Evolutionary conservation across 2,797 vertebrate species (phyloP), one percentile per base, ranked within the genome.

Genomic region (Phylloscopus collybita): DNA sequence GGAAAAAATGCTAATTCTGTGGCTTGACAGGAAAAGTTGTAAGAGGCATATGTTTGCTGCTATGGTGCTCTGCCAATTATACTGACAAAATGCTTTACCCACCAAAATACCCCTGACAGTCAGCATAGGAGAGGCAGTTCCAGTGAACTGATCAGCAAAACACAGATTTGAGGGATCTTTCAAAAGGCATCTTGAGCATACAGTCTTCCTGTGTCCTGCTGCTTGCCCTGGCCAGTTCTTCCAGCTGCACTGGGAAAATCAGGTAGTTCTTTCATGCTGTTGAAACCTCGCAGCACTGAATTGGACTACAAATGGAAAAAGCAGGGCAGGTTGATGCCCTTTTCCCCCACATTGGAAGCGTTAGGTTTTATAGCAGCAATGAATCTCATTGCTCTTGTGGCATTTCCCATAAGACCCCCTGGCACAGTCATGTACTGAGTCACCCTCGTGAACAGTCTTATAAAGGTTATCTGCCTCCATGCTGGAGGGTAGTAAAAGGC

Each of bases 141-240:
- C 18, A 16, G n/a, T 19, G 56, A 87, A 60, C 26, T 51, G 36
- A 27, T 61, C 42, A 62, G 45, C 26, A 38, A 71, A 69, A 38
- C 0, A 2, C 30, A 13, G 70, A 47, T 61, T 50, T 57, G 53
- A 84, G 20, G 70, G 13, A 47, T 67, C 16, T 21, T 67, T 72
- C 42, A 51, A 75, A 83, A 83, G 50, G 25, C 19, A 36, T 19
- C 32, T 78, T 0, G 0, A 53, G 38, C 2, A 1, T 3, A 1
- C 14, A 20, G 16, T 56, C 30, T 54, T 38, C 45, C 80, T 9
- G 4, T 53, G 65, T 62, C 42, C 44, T 2, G 3, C 84, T 76
- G 29, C 71, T 79, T 27, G 0, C 57, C 23, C 23, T 47, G 53
- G 42, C 72, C 64, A 38, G 54, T 21, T 36, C 44, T 93, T 32